Percentiles rank a stretch among this genome's conserved stretches.
phyloP scores from a whole-genome alignment of 2,888 invertebrate species.

The Mesorhabditis spiculigera region DNA sequence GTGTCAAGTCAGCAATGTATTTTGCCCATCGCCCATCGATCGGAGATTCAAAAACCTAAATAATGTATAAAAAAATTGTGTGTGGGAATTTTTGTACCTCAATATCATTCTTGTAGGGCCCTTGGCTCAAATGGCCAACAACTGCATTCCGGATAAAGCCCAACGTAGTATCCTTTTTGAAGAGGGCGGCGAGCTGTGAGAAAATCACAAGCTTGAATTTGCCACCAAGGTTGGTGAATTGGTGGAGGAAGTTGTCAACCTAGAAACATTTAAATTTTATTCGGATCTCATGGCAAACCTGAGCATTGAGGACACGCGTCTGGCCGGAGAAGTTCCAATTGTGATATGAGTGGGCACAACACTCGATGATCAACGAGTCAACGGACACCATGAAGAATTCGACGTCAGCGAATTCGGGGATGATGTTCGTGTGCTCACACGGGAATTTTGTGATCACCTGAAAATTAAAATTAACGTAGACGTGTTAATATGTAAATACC shows the following conservation, averaged over 20 bases:
- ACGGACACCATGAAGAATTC: constrained; percentile 55
- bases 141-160: constrained; percentile 44
- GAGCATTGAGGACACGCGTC: constrained; percentile 45
- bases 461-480: background rate
- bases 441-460: constrained; percentile 38
- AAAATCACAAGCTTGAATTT: constrained; percentile 54
- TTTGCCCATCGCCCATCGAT: constrained; percentile 46
- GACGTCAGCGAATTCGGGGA: constrained; percentile 55
- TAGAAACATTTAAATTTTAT: constrained; percentile 8
- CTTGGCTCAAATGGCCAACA: constrained; percentile 34
- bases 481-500: background rate
- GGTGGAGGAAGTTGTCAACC: constrained; percentile 48
- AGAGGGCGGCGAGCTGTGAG: constrained; percentile 46
- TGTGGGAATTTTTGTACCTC: background rate
- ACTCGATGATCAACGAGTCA: constrained; percentile 51
- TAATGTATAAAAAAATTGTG: background rate
- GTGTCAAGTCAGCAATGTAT: constrained; percentile 49
- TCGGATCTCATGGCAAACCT: constrained; percentile 22
- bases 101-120: constrained; percentile 20
- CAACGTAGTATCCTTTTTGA: constrained; percentile 45
- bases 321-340: constrained; percentile 57
- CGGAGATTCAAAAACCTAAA: constrained; percentile 43
- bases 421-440: constrained; percentile 48
- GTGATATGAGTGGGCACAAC: constrained; percentile 54
- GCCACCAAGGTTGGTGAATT: constrained; percentile 47